Conservation (phyloP, 2,113 vertebrate species). For the Campylorhamphus procurvoides region DNA sequence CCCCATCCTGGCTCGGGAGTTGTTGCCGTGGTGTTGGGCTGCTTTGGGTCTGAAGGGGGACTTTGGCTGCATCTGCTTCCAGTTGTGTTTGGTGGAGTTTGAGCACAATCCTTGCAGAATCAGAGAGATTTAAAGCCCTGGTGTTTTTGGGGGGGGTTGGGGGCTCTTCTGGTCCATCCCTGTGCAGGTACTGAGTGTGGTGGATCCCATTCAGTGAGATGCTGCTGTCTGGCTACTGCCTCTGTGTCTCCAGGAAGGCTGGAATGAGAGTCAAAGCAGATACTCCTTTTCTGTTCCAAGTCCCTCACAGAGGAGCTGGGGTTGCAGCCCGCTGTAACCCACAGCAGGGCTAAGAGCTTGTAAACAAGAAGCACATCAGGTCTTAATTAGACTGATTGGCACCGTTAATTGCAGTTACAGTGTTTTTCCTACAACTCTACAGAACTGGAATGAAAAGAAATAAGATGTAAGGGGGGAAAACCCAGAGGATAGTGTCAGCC, state of each 20-base stretch:
- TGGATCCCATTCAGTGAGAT: background rate
- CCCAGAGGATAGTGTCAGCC: background rate
- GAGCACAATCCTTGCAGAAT: background rate
- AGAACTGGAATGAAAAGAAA: background rate
- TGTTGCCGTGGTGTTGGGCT: rapidly evolving
- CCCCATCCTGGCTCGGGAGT: background rate
- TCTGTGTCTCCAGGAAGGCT: background rate
- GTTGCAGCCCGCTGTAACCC: background rate
- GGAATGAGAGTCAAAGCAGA: background rate
- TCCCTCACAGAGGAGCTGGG: background rate
- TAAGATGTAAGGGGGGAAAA: background rate
- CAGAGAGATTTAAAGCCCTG: background rate
- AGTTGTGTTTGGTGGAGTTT: background rate
- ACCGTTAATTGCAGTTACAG: background rate
- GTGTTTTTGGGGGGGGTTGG: background rate
- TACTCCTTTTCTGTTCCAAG: background rate
- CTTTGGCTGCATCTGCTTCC: background rate
- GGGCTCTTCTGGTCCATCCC: background rate
- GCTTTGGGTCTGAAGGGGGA: background rate
- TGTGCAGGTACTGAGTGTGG: background rate
- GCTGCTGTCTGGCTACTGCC: background rate
- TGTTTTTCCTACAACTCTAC: background rate
- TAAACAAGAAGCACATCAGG: background rate
- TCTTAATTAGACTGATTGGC: background rate
- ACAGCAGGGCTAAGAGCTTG: background rate